Evolutionary conservation across 1,140 invertebrate species (phyloP).

Genomic region (Leucophenga varia): DNA sequence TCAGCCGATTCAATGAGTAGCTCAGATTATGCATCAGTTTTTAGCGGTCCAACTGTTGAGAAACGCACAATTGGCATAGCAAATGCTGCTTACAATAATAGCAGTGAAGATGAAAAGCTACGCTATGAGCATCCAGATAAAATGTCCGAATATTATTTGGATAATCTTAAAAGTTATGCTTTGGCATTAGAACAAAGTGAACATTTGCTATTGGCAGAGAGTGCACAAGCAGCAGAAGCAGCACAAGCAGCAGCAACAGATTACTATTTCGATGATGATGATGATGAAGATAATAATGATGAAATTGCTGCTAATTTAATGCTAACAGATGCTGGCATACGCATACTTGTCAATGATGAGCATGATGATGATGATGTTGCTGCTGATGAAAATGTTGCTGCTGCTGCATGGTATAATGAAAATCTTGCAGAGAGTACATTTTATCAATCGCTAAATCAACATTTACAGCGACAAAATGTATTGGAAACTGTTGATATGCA

Average conservation of each 20-base stretch:
- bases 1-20: constrained; percentile 52
- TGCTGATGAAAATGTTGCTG: neutral
- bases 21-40: constrained; percentile 55
- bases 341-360: constrained; percentile 11
- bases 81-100: neutral
- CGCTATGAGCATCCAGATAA: constrained; percentile 54
- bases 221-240: constrained; percentile 20
- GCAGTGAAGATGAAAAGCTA: constrained; percentile 24
- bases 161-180: constrained; percentile 41
- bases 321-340: constrained; percentile 3
- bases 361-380: constrained; percentile 1
- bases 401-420: constrained; percentile 37
- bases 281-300: constrained; percentile 10
- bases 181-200: constrained; percentile 38
- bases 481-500: constrained; percentile 17
- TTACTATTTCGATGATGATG: constrained; percentile 27
- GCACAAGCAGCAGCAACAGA: constrained; percentile 22
- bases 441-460: constrained; percentile 54
- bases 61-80: neutral
- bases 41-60: constrained; percentile 39
- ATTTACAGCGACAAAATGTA: constrained; percentile 41
- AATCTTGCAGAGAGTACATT: constrained; percentile 51
- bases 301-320: constrained; percentile 3
- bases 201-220: constrained; percentile 40
- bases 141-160: constrained; percentile 51